These are phyloP conservation scores for Zophobas morio DNA, from an alignment of 1,140 invertebrate genomes.

Conservation along the genomic window DNA sequence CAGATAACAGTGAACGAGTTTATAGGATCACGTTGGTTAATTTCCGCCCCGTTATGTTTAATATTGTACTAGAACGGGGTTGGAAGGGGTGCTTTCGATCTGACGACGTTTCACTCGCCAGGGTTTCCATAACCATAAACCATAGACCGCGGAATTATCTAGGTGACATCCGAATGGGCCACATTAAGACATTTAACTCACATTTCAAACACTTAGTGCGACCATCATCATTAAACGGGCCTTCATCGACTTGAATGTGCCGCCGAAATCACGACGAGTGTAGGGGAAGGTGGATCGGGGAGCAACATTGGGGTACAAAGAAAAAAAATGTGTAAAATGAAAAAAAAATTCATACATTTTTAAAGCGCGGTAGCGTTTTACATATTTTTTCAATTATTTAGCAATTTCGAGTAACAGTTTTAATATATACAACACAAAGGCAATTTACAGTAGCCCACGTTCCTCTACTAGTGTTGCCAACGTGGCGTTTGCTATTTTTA, in stretches of 20 bases:
- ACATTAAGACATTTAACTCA: conserved; percentile 23
- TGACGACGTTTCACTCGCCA: conserved; percentile 11
- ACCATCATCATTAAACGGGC: conserved; percentile 16
- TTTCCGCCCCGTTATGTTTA: conserved; percentile 55
- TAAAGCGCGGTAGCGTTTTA: no score
- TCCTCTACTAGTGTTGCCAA: neutral
- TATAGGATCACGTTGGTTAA: conserved; percentile 57
- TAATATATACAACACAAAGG: no score
- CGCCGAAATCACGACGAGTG: neutral
- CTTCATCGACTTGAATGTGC: neutral
- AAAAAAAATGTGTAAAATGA: no score
- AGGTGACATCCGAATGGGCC: conserved; percentile 8
- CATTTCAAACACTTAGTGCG: conserved; percentile 26
- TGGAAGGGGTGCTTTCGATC: conserved; percentile 24
- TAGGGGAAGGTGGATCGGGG: no score
- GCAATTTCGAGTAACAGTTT: no score
- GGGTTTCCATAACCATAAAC: conserved; percentile 11
- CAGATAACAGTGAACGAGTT: conserved; percentile 53
- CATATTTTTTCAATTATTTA: no score
- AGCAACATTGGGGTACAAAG: no score
- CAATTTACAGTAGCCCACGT: no score
- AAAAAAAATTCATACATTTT: no score
- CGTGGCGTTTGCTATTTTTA: conserved; percentile 13
- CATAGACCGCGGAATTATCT: conserved; percentile 30
- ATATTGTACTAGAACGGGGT: conserved; percentile 44